phyloP scores from a whole-genome alignment of 2,888 invertebrate genomes.

The Hyppa rectilinea region DNA sequence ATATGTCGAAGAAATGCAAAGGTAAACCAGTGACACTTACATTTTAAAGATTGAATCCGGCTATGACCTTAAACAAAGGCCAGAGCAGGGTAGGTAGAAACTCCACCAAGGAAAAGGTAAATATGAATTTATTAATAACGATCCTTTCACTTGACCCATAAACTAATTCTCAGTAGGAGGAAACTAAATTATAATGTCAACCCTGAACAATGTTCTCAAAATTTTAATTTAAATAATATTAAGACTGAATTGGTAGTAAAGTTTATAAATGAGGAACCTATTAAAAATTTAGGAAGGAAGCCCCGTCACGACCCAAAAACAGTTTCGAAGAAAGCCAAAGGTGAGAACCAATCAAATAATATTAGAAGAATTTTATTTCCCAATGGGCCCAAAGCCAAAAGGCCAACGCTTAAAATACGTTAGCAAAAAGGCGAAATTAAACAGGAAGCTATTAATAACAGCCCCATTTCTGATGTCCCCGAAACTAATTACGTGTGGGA shows the following conservation, averaged over 20 bases:
- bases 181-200: constrained; percentile 12
- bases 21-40: constrained; percentile 37
- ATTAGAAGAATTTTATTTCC: constrained; percentile 27
- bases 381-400: constrained; percentile 4
- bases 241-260: constrained; percentile 58
- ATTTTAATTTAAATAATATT: constrained; percentile 28
- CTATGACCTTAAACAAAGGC: not conserved
- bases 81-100: constrained; percentile 16
- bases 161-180: constrained; percentile 49
- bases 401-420: constrained; percentile 23
- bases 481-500: constrained; percentile 33
- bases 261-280: constrained; percentile 50
- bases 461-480: constrained; percentile 14
- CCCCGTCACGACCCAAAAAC: constrained; percentile 59
- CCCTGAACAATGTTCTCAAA: constrained; percentile 23
- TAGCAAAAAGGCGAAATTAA: constrained; percentile 45
- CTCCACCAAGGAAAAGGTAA: constrained; percentile 24
- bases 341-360: constrained; percentile 64
- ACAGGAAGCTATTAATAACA: constrained; percentile 24
- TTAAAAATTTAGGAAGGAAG: constrained; percentile 63
- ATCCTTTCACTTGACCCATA: constrained; percentile 20
- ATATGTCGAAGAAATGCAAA: constrained; percentile 84
- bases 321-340: constrained; percentile 74
- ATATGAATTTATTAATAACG: constrained; percentile 16
- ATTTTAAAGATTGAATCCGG: constrained; percentile 6